These are phyloP conservation scores for Catharus bicknelli DNA, from an alignment of 2,113 vertebrate genomes.

Conservation along the genomic window DNA sequence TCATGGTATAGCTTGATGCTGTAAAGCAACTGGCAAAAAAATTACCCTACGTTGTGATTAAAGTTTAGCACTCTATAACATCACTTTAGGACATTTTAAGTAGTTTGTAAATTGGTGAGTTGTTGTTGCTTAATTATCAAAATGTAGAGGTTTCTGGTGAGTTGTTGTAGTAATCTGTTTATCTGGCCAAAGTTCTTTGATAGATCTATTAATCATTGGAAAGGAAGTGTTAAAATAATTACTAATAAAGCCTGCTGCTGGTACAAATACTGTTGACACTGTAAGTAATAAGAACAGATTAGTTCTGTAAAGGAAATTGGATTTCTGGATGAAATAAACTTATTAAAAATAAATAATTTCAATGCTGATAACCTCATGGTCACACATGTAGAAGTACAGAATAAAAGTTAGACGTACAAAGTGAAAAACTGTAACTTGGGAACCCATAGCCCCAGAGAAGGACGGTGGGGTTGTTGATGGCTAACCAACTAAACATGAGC, in stretches of 20 bases:
- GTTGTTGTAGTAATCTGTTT: not conserved
- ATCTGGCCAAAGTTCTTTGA: not conserved
- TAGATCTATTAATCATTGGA: not conserved
- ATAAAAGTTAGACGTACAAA: accelerated
- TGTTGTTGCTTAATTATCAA: not conserved
- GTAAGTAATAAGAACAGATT: constrained; percentile 10
- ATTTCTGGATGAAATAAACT: not conserved
- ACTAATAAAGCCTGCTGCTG: not conserved
- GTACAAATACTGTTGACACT: not conserved
- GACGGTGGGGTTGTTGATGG: not conserved
- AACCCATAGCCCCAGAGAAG: not conserved
- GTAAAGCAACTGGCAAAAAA: not conserved
- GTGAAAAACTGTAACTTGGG: not conserved
- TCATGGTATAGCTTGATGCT: not conserved
- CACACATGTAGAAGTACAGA: not conserved
- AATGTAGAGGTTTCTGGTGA: not conserved
- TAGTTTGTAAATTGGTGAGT: not conserved
- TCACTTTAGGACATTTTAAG: not conserved
- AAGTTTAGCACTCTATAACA: not conserved
- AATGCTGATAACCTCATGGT: not conserved
- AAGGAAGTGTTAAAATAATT: constrained; percentile 19
- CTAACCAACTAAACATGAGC: not conserved
- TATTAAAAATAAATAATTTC: not conserved
- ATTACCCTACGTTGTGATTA: not conserved
- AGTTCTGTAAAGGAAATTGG: not conserved